Conservation (phyloP, 2,113 vertebrate genomes). For the Eptesicus fuscus region DNA sequence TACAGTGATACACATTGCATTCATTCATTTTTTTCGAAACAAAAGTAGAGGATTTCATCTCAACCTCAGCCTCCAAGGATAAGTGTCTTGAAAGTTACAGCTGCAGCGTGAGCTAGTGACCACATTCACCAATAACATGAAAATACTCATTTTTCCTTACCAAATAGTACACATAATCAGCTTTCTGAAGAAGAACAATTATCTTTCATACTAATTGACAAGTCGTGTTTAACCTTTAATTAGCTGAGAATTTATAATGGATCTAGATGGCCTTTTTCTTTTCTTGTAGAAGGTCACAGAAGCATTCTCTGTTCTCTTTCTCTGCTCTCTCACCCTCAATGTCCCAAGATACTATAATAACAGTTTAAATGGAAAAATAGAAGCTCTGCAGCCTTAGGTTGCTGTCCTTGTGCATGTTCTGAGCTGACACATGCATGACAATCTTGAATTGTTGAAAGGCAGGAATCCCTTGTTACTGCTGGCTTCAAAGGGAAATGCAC, state of each 20-base stretch:
- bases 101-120: constrained; percentile 61
- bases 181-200: constrained; percentile 80
- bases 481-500: constrained; percentile 79
- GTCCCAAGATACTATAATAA: constrained; percentile 13
- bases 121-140: constrained; percentile 68
- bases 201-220: constrained; percentile 82
- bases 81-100: constrained; percentile 66
- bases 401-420: constrained; percentile 65
- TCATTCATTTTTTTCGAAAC: background rate
- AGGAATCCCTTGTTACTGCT: constrained; percentile 60
- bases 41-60: constrained; percentile 40
- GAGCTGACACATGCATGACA: constrained; percentile 66
- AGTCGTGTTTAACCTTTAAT: constrained; percentile 84
- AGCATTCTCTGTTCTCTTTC: constrained; percentile 66
- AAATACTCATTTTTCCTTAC: constrained; percentile 68
- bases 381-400: constrained; percentile 52
- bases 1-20: background rate
- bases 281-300: constrained; percentile 79
- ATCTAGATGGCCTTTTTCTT: constrained; percentile 72
- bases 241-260: constrained; percentile 81
- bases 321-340: background rate
- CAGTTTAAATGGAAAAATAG: constrained; percentile 77
- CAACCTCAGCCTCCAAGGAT: constrained; percentile 62
- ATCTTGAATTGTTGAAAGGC: constrained; percentile 64
- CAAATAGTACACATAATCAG: constrained; percentile 76